Base-by-base conservation (phyloP, 2,797 vertebrate genomes). In the Ambastaia sidthimunki region DNA sequence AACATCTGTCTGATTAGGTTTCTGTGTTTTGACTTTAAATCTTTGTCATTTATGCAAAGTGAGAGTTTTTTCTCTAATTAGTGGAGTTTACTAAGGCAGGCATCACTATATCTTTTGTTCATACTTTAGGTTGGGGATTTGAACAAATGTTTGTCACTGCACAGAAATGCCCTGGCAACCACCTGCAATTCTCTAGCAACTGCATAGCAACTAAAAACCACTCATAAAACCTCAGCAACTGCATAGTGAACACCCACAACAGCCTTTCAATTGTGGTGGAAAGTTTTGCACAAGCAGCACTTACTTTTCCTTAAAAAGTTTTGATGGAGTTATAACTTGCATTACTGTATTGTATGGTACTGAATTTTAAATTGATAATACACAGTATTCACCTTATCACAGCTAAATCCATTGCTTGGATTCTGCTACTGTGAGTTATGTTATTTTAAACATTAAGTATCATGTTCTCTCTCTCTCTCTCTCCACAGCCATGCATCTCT, bases 401-500 rank as follows among this genome's bases (percentile, higher is more conserved):
- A 31, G 5, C 12, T 37, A 4, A 23, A 67, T 54, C 15, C 15
- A 67, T 23, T 76, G n/a, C 31, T 65, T 37, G 18, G 31, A 54
- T 75, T 19, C 31, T 21, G 21, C 23, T 67, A 5, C 25, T 69
- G 31, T 21, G 3, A 65, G 31, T 28, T 59, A 13, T 34, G 60
- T 63, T 63, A 18, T 65, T 65, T 37, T 89, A 90, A 84, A 91
- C 87, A 86, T 7, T 83, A 60, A 82, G 13, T 71, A 65, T 69
- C 25, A 67, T 25, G 59, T 31, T 63, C 34, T 60, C 31, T 76
- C 28, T 77, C 50, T 79, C 62, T 34, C 59, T 52, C 3, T 11
- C 13, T 41, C 59, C 23, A 71, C 62, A 99, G 98, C 96, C 72
- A 98, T 99, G 97, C 97, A 99, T 92, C 95, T 99, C 31, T 97